Base-by-base conservation (phyloP, 2,888 invertebrate species). In the Isotomurus palustris region DNA sequence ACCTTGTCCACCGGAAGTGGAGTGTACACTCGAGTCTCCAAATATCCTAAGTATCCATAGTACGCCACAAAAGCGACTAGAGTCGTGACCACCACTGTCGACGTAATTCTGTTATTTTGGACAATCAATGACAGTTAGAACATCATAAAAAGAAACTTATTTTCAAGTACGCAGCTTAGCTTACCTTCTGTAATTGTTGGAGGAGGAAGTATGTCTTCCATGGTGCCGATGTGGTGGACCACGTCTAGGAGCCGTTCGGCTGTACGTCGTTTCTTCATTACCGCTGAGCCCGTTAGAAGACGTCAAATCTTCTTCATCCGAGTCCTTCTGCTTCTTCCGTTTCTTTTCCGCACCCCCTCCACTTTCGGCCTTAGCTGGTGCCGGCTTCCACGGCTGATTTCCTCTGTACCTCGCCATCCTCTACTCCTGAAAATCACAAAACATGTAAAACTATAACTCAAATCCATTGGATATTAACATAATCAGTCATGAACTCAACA, bases 1-100 rank as follows among this genome's bases (percentile, higher is more conserved):
- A 86, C 87, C 80, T 88, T 90, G 66, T 85, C 83, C 67, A 83
- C 83, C 71, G 86, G 84, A 66, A 86, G 85, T 0, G 90, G 91
- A 0, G 91, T 91, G 74, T 90, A 91, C 0, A 93, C 89, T 67
- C 91, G 80, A 0, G 91, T 91, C 77, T 91, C 91, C 62, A 91
- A 75, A 73, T 91, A 92, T 1, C 91, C 91, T 71, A 86, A 77
- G 69, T 86, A 87, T 50, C 87, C 85, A 67, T 88, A 84, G 73
- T 84, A 85, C 1, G 83, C 81, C 2, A 90, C 90, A 49, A 88
- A 78, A 1, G 79, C 75, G 56, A 91, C 79, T 4, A 71, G 59
- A 43, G 59, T 61, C 35, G 67, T 62, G 12, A 68, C 71, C 25
- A 67, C 32, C 14, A 57, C 54, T 17, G 65, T 38, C 19, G 62